Conservation (phyloP, 2,797 vertebrate genomes). For the Eospalax fontanierii region DNA sequence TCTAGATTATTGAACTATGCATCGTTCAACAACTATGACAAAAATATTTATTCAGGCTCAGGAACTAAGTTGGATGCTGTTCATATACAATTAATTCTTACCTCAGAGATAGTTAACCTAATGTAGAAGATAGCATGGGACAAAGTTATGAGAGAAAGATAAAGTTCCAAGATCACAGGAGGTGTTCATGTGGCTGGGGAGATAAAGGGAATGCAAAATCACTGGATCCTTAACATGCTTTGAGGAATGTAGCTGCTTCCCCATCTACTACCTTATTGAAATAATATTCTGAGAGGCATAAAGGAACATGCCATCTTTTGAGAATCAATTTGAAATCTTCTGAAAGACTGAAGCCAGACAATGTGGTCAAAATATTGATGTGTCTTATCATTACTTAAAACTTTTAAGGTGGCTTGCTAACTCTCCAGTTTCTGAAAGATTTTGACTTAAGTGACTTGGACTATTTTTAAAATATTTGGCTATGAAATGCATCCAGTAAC, state of each 20-base stretch:
- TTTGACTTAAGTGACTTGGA: conserved; percentile 22
- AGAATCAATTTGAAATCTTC: conserved; percentile 26
- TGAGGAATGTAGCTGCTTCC: conserved; percentile 31
- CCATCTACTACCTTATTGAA: neutral
- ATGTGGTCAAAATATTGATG: conserved; percentile 47
- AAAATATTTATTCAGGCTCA: conserved; percentile 7
- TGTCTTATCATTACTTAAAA: neutral
- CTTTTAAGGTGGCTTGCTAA: neutral
- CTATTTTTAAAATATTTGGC: conserved; percentile 26
- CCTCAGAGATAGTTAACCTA: neutral
- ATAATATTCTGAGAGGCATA: conserved; percentile 15
- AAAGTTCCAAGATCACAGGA: neutral
- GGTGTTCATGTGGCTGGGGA: conserved; percentile 2
- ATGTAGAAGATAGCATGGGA: neutral
- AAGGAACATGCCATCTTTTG: neutral
- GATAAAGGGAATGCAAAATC: neutral
- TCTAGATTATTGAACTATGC: neutral
- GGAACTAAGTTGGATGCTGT: neutral
- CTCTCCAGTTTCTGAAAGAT: conserved; percentile 47
- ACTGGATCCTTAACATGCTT: conserved; percentile 28
- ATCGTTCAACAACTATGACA: neutral
- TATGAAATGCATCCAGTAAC: neutral
- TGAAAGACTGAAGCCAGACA: neutral
- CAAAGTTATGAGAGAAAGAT: conserved; percentile 8
- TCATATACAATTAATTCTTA: neutral